phyloP scores from a whole-genome alignment of 2,888 invertebrate genomes.

The Scaptomyza tumidula region DNA sequence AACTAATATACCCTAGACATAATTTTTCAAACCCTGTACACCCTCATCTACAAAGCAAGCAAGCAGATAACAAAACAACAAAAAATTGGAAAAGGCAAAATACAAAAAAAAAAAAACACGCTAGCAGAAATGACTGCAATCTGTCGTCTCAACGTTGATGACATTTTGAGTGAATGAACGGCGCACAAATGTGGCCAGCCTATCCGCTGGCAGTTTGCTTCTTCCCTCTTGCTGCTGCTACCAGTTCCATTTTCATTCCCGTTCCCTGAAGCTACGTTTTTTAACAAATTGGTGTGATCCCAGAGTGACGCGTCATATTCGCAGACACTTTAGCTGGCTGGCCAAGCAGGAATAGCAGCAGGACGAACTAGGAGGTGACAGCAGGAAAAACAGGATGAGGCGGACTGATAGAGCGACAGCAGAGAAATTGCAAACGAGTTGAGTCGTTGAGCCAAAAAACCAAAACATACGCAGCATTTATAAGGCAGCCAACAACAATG shows the following conservation, averaged over 20 bases:
- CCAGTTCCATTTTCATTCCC: neutral
- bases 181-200: conserved; percentile 69
- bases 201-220: conserved; percentile 45
- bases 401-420: conserved; percentile 71
- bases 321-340: conserved; percentile 75
- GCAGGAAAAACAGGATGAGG: conserved; percentile 28
- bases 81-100: conserved; percentile 15
- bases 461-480: conserved; percentile 80
- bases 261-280: conserved; percentile 50
- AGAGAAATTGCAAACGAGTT: conserved; percentile 80
- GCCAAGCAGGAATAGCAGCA: conserved; percentile 20
- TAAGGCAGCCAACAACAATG: conserved; percentile 78
- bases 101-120: conserved; percentile 23
- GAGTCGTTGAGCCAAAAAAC: conserved; percentile 80
- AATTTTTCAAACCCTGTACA: conserved; percentile 6
- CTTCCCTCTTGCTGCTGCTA: neutral
- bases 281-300: conserved; percentile 82
- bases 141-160: conserved; percentile 80
- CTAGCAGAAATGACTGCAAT: conserved; percentile 76
- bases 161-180: conserved; percentile 81
- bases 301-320: conserved; percentile 79
- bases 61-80: conserved; percentile 45
- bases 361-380: conserved; percentile 25
- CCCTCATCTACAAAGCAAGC: conserved; percentile 32
- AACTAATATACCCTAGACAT: conserved; percentile 41